Evolutionary conservation across 2,797 vertebrate genomes (phyloP).

Genomic region (Rhinophrynus dorsalis): DNA sequence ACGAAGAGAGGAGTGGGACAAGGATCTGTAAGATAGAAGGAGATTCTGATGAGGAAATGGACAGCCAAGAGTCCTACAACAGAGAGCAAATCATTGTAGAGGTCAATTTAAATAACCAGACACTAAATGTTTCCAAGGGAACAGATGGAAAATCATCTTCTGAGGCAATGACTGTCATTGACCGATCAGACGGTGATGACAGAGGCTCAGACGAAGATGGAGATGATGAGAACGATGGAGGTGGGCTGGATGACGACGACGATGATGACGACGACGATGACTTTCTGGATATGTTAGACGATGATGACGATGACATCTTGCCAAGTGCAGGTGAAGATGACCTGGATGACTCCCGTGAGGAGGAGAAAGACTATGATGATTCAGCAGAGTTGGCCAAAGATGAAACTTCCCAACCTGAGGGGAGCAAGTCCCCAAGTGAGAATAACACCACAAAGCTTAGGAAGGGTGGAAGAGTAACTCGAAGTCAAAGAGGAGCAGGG

Average conservation of each 20-base stretch:
- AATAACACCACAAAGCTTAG: constrained; percentile 57
- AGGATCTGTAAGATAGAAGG: constrained; percentile 81
- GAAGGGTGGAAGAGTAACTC: constrained; percentile 65
- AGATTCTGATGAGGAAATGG: constrained; percentile 70
- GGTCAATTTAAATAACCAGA: constrained; percentile 98
- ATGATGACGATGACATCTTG: constrained; percentile 67
- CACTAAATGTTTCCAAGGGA: constrained; percentile 93
- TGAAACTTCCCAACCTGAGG: constrained; percentile 58
- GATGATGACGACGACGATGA: constrained; percentile 57
- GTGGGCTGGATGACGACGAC: background rate
- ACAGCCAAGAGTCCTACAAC: constrained; percentile 79
- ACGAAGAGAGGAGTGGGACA: constrained; percentile 69
- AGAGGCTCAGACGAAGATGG: constrained; percentile 52
- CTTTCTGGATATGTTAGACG: constrained; percentile 57
- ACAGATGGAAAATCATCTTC: constrained; percentile 74
- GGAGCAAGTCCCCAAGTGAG: constrained; percentile 53
- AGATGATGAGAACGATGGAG: constrained; percentile 61
- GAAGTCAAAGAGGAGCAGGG: constrained; percentile 65
- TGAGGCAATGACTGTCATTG: constrained; percentile 49
- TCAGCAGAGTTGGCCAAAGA: constrained; percentile 62
- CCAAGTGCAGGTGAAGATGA: constrained; percentile 49
- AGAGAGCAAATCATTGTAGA: constrained; percentile 96
- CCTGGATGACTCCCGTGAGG: constrained; percentile 68
- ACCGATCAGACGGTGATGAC: constrained; percentile 49
- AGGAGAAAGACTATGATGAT: constrained; percentile 64